Conservation (phyloP, 2,888 invertebrate genomes). For the Synergus gifuensis region DNA sequence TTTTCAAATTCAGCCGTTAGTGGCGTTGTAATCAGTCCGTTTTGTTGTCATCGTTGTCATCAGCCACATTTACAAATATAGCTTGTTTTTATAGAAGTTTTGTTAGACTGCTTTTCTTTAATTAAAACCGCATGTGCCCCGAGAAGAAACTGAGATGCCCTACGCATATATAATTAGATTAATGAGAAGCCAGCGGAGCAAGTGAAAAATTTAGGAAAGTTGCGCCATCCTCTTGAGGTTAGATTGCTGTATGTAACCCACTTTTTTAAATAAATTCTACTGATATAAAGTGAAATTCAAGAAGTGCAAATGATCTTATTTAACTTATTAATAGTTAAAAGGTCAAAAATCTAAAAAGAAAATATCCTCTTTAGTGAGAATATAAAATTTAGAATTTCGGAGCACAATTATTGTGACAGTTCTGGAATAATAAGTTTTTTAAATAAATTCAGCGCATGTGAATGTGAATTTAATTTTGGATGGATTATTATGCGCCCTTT, state of each 20-base stretch:
- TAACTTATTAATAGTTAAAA: not conserved
- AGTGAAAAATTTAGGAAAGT: constrained; percentile 50
- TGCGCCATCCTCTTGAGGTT: constrained; percentile 65
- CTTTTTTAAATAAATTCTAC: constrained; percentile 55
- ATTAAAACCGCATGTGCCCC: constrained; percentile 40
- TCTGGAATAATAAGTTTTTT: not conserved
- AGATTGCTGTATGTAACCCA: constrained; percentile 66
- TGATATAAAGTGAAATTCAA: constrained; percentile 38
- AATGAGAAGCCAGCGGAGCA: constrained; percentile 40
- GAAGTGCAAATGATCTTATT: constrained; percentile 10
- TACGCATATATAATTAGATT: not conserved
- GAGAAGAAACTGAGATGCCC: constrained; percentile 29
- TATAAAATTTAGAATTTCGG: not conserved
- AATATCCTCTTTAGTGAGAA: not conserved
- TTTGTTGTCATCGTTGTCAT: constrained; percentile 76
- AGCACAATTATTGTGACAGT: not conserved
- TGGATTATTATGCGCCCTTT: not conserved
- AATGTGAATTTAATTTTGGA: not conserved
- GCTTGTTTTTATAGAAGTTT: constrained; percentile 67
- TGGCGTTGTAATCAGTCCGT: constrained; percentile 65
- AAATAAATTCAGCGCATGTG: not conserved
- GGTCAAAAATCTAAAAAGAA: not conserved
- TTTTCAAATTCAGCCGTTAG: constrained; percentile 7
- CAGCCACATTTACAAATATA: constrained; percentile 70
- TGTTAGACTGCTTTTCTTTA: constrained; percentile 57